Base-by-base conservation (phyloP, 2,113 vertebrate species). In the Cyanoramphus novaezelandiae region DNA sequence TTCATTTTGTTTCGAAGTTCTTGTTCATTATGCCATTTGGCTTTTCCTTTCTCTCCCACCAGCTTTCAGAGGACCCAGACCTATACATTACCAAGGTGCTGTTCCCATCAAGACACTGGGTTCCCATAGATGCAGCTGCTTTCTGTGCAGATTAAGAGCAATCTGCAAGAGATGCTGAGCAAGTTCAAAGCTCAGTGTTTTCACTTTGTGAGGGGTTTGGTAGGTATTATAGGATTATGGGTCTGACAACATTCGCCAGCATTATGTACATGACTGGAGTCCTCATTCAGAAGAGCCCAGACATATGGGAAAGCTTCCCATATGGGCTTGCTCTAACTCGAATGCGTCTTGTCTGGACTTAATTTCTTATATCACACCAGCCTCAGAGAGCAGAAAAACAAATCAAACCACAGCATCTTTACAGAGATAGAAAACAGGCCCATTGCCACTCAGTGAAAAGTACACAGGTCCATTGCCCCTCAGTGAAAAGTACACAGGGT, bases 201-300 rank as follows among this genome's bases (percentile, higher is more conserved):
- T 63, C 15, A n/a, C 9, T 81, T 81, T 29, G 19, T 70, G 46
- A 60, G 31, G 17, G 9, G 9, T 68, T 86, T 86, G 37, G 6
- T 81, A 78, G 15, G 19, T 71, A 33, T 71, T 67, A 94, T 13
- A 41, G n/a, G 43, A 91, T 53, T 86, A 67, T 55, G 2, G 1
- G 16, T 70, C 86, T 83, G 24, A 88, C 28, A 39, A 1, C 1
- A 0, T 50, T 53, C 1, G 2, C 11, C 2, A 27, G 37, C 13
- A 6, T 46, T 90, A 55, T 13, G 28, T 29, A 24, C 3, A 19
- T n/a, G 63, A 53, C 41, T 67, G 24, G 9, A 72, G 37, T 41
- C 24, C n/a, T 86, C 41, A 49, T 3, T 6, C 41, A 72, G 44
- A 77, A 59, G 19, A 75, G 17, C 17, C 25, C n/a, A 90, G 39